phyloP scores from a whole-genome alignment of 2,113 vertebrate genomes.

The Coryphaenoides rupestris region DNA sequence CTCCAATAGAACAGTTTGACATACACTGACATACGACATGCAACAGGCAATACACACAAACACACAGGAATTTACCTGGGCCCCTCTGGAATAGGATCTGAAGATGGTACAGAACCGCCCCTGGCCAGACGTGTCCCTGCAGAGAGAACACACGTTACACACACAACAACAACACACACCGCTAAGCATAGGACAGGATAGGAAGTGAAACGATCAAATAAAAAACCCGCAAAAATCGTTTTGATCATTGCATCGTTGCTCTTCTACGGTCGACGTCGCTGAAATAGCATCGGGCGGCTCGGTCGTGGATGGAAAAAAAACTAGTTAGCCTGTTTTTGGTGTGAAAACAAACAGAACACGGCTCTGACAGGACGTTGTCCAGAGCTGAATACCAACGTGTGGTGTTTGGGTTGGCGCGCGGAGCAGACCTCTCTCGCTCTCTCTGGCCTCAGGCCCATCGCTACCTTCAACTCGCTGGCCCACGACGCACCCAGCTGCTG shows the following conservation, averaged over 20 bases:
- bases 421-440: not conserved
- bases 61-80: slow-evolving; percentile 71
- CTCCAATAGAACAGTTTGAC: no score
- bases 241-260: no score
- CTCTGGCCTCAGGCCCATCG: slow-evolving; percentile 3
- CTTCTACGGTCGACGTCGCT: no score
- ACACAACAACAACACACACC: not conserved
- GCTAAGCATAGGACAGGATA: not conserved
- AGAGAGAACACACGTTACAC: not conserved
- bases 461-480: slow-evolving; percentile 1
- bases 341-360: slow-evolving; percentile 11
- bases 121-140: slow-evolving; percentile 81
- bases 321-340: not conserved
- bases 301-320: not conserved
- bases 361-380: slow-evolving; percentile 7
- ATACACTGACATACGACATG: no score
- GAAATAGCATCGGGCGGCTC: not conserved
- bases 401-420: slow-evolving; percentile 27
- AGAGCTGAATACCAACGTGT: slow-evolving; percentile 23
- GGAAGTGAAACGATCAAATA: not conserved
- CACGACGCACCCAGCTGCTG: slow-evolving; percentile 13
- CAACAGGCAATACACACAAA: not conserved
- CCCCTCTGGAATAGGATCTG: slow-evolving; percentile 83
- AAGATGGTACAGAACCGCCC: slow-evolving; percentile 83
- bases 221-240: not conserved